Conservation (phyloP, 2,113 vertebrate genomes). For the Tetrao urogallus region DNA sequence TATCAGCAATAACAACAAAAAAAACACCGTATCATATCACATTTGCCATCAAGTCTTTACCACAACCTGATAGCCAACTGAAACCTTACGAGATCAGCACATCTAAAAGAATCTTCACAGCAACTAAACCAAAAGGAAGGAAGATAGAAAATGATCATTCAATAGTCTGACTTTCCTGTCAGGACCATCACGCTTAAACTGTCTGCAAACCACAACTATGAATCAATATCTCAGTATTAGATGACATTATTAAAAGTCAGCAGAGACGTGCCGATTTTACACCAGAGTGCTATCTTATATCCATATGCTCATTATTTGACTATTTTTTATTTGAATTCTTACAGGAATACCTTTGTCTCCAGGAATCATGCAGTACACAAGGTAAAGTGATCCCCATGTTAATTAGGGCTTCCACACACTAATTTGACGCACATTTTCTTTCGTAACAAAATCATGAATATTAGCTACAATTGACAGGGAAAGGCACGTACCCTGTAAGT, state of each 20-base stretch:
- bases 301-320: neutral
- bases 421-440: neutral
- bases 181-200: neutral
- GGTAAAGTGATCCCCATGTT: neutral
- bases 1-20: neutral
- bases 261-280: neutral
- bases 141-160: neutral
- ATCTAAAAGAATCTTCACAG: neutral
- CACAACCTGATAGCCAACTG: neutral
- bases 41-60: neutral
- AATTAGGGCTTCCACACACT: neutral
- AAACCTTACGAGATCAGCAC: neutral
- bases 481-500: neutral
- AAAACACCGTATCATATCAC: neutral
- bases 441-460: neutral
- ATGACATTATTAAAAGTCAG: neutral
- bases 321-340: neutral
- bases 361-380: neutral
- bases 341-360: neutral
- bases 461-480: neutral
- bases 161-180: neutral
- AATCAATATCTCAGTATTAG: neutral
- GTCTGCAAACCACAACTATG: neutral
- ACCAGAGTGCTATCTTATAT: neutral
- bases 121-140: neutral